phyloP scores from a whole-genome alignment of 2,113 vertebrate species.

The Ophiodon elongatus region DNA sequence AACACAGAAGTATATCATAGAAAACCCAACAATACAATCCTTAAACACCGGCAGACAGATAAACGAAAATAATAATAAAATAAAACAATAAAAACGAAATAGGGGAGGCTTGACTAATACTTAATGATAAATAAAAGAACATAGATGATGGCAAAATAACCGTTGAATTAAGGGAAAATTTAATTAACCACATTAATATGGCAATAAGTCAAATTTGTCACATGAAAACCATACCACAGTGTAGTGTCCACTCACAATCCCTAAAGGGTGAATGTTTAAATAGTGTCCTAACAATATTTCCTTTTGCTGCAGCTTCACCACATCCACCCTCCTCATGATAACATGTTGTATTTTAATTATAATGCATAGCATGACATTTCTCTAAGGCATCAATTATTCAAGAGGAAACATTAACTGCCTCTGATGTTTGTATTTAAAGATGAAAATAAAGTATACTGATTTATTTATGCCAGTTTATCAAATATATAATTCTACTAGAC shows the following conservation, averaged over 20 bases:
- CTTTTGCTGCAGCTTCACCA: background rate
- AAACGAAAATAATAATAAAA: background rate
- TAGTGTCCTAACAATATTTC: background rate
- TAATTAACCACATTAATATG: background rate
- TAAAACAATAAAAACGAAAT: background rate
- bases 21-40: background rate
- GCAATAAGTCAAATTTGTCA: background rate
- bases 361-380: background rate
- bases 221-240: background rate
- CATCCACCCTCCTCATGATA: background rate
- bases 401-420: background rate
- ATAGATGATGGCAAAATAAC: background rate
- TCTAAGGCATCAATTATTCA: background rate
- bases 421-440: conserved; percentile 1
- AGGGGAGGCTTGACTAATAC: background rate
- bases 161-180: background rate
- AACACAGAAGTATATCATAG: background rate
- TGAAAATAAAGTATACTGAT: background rate
- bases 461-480: background rate
- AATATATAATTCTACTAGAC: background rate
- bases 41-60: background rate
- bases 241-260: too few relatives aligned
- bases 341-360: background rate
- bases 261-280: background rate
- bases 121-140: background rate